phyloP scores from a whole-genome alignment of 2,113 vertebrate species.

The Myotis brandtii region DNA sequence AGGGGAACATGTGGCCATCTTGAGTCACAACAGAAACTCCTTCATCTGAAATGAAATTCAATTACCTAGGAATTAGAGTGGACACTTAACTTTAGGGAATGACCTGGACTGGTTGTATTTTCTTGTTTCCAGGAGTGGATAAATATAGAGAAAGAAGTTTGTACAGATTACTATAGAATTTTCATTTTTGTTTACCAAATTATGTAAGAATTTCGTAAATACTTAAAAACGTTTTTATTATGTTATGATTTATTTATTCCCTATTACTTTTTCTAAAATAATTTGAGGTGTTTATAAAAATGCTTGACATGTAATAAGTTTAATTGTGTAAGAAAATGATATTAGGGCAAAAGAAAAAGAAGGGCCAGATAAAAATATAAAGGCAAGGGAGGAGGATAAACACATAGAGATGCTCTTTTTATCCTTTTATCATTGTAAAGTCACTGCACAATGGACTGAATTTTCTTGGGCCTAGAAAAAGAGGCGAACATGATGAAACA shows the following conservation, averaged over 20 bases:
- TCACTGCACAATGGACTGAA: background rate
- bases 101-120: background rate
- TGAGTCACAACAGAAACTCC: background rate
- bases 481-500: background rate
- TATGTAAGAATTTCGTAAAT: slow-evolving; percentile 5
- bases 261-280: background rate
- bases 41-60: background rate
- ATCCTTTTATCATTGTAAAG: background rate
- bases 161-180: background rate
- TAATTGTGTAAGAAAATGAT: background rate
- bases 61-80: background rate
- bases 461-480: background rate
- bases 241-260: background rate
- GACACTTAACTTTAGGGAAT: background rate
- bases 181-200: background rate
- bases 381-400: background rate
- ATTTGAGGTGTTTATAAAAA: slow-evolving; percentile 10
- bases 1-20: background rate
- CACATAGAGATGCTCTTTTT: background rate
- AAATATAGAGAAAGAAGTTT: background rate
- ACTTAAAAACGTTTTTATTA: background rate
- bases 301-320: background rate
- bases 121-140: background rate
- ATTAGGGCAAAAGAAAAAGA: background rate
- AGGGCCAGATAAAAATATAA: background rate